Percentiles rank a stretch among this genome's conserved stretches.
phyloP scores from a whole-genome alignment of 2,797 vertebrate species.

The Hydrocynus forskahlii region DNA sequence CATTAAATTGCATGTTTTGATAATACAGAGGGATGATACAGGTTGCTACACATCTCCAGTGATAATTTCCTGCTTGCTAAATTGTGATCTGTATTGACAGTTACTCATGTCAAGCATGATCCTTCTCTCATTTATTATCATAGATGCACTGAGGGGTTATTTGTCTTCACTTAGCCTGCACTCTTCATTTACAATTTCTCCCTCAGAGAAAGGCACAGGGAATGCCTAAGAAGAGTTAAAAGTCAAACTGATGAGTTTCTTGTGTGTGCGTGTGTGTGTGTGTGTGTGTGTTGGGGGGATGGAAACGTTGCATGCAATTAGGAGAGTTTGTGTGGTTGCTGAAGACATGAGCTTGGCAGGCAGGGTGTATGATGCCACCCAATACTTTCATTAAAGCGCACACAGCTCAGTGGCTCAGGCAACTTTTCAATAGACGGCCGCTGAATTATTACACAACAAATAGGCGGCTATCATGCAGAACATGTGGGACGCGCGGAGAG shows the following conservation, averaged over 20 bases:
- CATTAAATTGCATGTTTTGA: constrained; percentile 63
- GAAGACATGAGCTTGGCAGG: constrained; percentile 84
- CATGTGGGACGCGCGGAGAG: constrained; percentile 74
- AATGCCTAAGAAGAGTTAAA: constrained; percentile 66
- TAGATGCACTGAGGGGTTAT: constrained; percentile 73
- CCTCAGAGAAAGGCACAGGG: constrained; percentile 55
- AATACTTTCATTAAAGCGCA: constrained; percentile 92
- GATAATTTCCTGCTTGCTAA: constrained; percentile 47
- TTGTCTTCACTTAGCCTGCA: constrained; percentile 68
- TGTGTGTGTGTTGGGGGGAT: constrained; percentile 54
- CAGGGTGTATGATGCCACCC: constrained; percentile 82
- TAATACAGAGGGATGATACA: constrained; percentile 44
- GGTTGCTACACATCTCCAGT: constrained; percentile 28
- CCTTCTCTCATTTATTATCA: constrained; percentile 70
- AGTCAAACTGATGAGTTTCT: constrained; percentile 68
- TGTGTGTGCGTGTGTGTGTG: constrained; percentile 37
- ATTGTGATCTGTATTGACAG: constrained; percentile 43
- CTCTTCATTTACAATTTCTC: constrained; percentile 74
- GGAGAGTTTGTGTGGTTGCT: constrained; percentile 85
- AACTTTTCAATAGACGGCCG: constrained; percentile 85
- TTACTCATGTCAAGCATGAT: constrained; percentile 48
- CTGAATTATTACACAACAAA: constrained; percentile 94
- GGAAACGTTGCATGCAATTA: constrained; percentile 88
- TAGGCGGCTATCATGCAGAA: constrained; percentile 89
- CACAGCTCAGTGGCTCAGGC: constrained; percentile 87